Conservation (phyloP, 1,140 invertebrate genomes). For the Drosophila takahashii region DNA sequence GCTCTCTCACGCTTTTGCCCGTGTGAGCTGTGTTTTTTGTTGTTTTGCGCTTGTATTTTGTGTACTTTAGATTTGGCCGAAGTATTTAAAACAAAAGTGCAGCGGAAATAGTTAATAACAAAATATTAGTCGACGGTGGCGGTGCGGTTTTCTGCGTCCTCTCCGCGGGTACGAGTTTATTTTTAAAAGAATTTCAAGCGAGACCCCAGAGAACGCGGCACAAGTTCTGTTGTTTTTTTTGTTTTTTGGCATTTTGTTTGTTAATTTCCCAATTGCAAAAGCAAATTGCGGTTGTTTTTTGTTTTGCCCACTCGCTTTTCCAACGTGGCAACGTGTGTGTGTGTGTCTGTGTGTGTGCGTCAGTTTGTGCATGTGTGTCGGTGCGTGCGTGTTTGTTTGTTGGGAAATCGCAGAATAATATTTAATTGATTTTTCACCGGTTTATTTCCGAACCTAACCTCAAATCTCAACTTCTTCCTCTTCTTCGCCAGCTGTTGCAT, state of each 20-base stretch:
- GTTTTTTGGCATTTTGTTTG: background rate
- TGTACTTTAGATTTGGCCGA: constrained; percentile 29
- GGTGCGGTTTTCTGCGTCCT: constrained; percentile 40
- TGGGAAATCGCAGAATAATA: constrained; percentile 35
- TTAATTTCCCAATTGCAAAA: constrained; percentile 49
- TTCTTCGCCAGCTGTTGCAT: constrained; percentile 63
- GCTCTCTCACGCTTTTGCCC: constrained; percentile 1
- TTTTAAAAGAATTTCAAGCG: constrained; percentile 43
- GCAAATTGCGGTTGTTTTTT: constrained; percentile 31
- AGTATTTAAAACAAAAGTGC: constrained; percentile 64
- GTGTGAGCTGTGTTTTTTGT: constrained; percentile 34
- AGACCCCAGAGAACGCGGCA: constrained; percentile 12
- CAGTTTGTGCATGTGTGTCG: constrained; percentile 5
- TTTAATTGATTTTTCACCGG: constrained; percentile 76
- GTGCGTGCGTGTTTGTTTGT: constrained; percentile 16
- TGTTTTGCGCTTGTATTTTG: constrained; percentile 40
- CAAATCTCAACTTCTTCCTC: constrained; percentile 13
- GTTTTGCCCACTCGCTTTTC: constrained; percentile 23
- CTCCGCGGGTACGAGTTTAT: constrained; percentile 35
- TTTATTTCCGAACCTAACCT: constrained; percentile 41
- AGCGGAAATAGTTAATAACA: constrained; percentile 64
- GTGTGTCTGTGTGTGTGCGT: constrained; percentile 10
- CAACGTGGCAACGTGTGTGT: constrained; percentile 44
- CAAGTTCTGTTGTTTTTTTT: constrained; percentile 1
- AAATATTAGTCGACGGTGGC: constrained; percentile 54